phyloP scores from a whole-genome alignment of 2,888 invertebrate genomes.

The Dicyrtoma fusca region DNA sequence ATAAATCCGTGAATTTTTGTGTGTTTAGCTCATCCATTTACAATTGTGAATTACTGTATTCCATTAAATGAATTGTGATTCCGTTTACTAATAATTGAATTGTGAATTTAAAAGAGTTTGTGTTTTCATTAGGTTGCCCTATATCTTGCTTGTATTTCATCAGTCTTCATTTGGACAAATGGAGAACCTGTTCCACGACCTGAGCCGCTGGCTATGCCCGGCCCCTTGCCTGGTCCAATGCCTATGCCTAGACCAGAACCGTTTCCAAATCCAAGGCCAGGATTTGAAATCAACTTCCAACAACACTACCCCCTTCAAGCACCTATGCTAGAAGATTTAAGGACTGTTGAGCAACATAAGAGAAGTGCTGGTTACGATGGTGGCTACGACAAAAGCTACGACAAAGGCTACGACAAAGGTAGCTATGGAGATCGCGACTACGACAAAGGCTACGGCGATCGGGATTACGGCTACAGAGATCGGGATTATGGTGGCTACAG shows the following conservation, averaged over 20 bases:
- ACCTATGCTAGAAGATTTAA: neutral
- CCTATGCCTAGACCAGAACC: neutral
- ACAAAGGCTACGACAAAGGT: neutral
- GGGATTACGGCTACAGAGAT: neutral
- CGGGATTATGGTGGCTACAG: neutral
- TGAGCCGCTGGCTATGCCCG: neutral
- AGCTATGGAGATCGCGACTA: slow-evolving; percentile 16
- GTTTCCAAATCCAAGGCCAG: neutral
- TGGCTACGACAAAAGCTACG: neutral
- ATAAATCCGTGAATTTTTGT: no score
- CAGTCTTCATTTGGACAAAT: neutral
- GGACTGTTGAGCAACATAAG: neutral
- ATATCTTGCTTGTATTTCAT: neutral
- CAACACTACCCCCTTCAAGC: neutral
- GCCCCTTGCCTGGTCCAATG: neutral
- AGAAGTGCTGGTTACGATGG: slow-evolving; percentile 20
- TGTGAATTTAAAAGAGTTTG: neutral
- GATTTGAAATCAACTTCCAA: neutral
- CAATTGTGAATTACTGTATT: no score
- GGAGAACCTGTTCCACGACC: slow-evolving; percentile 7
- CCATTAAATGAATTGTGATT: no score
- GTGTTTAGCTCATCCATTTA: no score
- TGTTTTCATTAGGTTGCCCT: neutral
- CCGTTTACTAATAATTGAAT: no score
- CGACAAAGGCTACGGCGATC: neutral